phyloP scores from a whole-genome alignment of 2,888 invertebrate species.

The Pterobdella sp. region DNA sequence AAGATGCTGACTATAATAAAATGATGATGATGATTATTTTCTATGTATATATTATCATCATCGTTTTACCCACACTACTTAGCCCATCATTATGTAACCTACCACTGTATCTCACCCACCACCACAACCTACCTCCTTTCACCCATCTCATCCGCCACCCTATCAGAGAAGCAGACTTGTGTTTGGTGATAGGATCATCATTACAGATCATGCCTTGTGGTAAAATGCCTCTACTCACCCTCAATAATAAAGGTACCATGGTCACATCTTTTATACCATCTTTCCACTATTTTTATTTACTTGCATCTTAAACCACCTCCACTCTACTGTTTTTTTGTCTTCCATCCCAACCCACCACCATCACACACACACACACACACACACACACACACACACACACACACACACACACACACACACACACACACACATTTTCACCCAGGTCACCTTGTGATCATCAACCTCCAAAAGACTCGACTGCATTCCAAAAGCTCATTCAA shows the following conservation, averaged over 20 bases:
- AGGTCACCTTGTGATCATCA: conserved; percentile 75
- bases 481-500: conserved; percentile 77
- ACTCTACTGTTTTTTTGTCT: too few relatives aligned
- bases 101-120: background rate
- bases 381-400: conserved; percentile 4
- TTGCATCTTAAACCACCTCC: background rate
- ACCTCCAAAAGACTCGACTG: conserved; percentile 94
- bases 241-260: conserved; percentile 67
- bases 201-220: conserved; percentile 95
- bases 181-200: conserved; percentile 90
- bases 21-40: too few relatives aligned
- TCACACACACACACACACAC: conserved; percentile 1
- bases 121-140: background rate
- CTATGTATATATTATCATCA: too few relatives aligned
- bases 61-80: too few relatives aligned
- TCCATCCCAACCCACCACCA: too few relatives aligned
- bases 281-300: background rate
- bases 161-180: conserved; percentile 78
- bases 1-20: too few relatives aligned
- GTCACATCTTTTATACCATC: background rate
- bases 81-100: too few relatives aligned
- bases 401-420: background rate
- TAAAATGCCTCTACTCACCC: conserved; percentile 72
- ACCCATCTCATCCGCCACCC: background rate
- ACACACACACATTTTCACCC: background rate